These are phyloP conservation scores for Erethizon dorsatum DNA, from an alignment of 2,797 vertebrate genomes.

Conservation along the genomic window DNA sequence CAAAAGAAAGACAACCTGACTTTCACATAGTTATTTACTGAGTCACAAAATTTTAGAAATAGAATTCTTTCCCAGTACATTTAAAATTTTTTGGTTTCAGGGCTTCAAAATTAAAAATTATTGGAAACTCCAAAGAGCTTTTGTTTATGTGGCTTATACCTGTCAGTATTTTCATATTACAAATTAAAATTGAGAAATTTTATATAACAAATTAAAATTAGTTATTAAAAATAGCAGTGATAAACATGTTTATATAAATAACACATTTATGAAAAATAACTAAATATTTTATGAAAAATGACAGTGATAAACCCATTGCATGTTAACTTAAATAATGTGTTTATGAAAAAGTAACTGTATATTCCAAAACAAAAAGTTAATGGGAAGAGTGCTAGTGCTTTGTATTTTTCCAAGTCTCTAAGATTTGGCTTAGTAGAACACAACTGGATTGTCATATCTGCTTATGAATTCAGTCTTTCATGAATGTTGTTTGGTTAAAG, in stretches of 20 bases:
- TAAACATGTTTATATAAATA: neutral
- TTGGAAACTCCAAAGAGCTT: neutral
- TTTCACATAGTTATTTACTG: neutral
- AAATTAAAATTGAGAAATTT: conserved; percentile 64
- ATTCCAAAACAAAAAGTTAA: conserved; percentile 23
- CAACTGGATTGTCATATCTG: neutral
- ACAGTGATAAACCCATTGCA: neutral
- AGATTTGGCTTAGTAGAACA: conserved; percentile 11
- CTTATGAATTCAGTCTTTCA: neutral
- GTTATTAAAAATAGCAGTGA: conserved; percentile 23
- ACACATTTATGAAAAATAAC: conserved; percentile 27
- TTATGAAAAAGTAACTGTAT: neutral
- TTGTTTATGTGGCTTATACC: conserved; percentile 19
- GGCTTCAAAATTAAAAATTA: neutral
- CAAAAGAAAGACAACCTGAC: neutral
- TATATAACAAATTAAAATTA: neutral
- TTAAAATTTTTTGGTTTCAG: neutral
- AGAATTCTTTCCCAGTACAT: neutral
- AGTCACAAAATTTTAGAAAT: conserved; percentile 23
- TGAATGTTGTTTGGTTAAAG: neutral
- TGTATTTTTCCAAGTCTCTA: neutral
- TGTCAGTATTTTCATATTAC: neutral
- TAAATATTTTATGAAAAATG: neutral
- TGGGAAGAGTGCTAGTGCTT: neutral
- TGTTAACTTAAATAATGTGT: neutral